Base-by-base conservation (phyloP, 2,797 vertebrate species). In the Neosilurus mollespiculum region DNA sequence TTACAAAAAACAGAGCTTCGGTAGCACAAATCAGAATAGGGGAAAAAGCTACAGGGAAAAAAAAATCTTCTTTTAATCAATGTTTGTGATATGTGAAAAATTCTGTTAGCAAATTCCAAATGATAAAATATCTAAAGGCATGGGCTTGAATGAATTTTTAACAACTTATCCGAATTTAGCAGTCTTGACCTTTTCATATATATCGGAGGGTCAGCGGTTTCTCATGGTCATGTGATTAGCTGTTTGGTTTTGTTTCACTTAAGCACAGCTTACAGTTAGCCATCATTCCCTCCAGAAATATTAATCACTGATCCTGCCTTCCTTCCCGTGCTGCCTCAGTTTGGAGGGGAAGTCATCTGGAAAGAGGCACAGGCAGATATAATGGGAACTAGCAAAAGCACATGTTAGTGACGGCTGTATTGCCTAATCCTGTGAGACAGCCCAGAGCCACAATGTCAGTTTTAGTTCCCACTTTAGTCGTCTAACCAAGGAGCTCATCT, bases 241-340 rank as follows among this genome's bases (percentile, higher is more conserved):
- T 80, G 82, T 69, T 78, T 80, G 69, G 67, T 75, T 82, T 92
- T 93, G 94, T 94, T 94, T 90, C 89, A 88, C 88, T 91, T 88
- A 92, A 93, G 90, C 92, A 92, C 90, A 89, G 90, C 94, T 83
- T 91, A 90, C 83, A 82, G 94, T 94, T 93, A 95, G 93, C 92
- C 94, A 95, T 94, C 93, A 67, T 92, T 93, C 93, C 93, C 94
- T 94, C 93, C 92, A 95, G 94, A 94, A 95, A 95, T 94, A 95
- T 95, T 94, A 95, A 95, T 94, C 94, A 95, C 93, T 95, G 95
- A 95, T 94, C 93, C 91, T 92, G 92, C 89, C 93, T 90, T 81
- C 79, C 85, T 83, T 81, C 81, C 72, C 37, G 54, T 73, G 91
- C 92, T 88, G 89, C 92, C 94, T 94, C 93, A 90, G 92, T 94